Conservation (phyloP, 2,888 invertebrate genomes). For the Neelides folsomi region DNA sequence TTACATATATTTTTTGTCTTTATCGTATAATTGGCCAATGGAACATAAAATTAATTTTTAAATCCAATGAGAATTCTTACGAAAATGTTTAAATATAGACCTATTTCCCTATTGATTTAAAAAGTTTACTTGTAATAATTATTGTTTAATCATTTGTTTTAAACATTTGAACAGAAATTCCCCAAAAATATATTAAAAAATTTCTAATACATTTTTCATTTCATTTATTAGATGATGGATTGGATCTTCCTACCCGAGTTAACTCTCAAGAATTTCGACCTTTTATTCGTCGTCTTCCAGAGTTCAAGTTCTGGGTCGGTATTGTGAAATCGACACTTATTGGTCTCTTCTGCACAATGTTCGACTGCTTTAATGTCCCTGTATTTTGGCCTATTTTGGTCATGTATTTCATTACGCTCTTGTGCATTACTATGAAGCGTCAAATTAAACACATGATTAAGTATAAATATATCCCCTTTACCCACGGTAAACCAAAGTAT, state of each 20-base stretch:
- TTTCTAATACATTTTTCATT: no score
- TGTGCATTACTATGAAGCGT: constrained; percentile 98
- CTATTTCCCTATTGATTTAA: no score
- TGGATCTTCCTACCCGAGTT: constrained; percentile 75
- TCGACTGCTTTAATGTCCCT: constrained; percentile 96
- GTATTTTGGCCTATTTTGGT: constrained; percentile 99
- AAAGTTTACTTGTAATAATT: no score
- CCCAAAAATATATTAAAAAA: no score
- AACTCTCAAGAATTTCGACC: constrained; percentile 96
- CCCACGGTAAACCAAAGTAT: constrained; percentile 93
- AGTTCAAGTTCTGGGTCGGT: constrained; percentile 99
- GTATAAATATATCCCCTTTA: constrained; percentile 97
- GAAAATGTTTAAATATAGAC: no score
- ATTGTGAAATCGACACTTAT: constrained; percentile 85
- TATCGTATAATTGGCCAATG: no score
- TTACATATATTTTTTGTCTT: no score
- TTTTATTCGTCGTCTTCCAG: constrained; percentile 87
- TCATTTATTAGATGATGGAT: constrained; percentile 56
- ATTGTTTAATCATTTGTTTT: no score
- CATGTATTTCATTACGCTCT: constrained; percentile 97
- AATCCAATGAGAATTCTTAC: no score
- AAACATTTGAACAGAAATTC: no score
- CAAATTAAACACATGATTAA: constrained; percentile 99
- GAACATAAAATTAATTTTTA: no score
- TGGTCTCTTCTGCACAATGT: constrained; percentile 83